A percentile compares a stretch with the other conserved stretches of the same genome.
Conservation (phyloP, 53 echinoderm and acorn worm genomes). For the Echinarachnius parma region DNA sequence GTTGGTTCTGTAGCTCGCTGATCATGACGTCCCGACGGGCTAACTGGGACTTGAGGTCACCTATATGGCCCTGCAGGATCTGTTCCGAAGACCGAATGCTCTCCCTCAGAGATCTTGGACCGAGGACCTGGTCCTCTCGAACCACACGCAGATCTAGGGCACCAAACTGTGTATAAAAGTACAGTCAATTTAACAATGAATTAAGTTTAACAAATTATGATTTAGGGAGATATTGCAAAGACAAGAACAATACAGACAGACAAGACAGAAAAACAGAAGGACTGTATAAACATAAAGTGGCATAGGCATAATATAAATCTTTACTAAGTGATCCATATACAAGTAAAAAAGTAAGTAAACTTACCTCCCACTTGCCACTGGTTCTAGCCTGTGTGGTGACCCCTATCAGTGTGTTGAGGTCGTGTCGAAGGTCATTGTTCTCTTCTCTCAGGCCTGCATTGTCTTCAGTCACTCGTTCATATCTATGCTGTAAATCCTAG, state of each 20-base stretch:
- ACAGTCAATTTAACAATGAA: too few relatives aligned
- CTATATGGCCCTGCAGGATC: conserved; percentile 75
- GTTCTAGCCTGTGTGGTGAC: conserved; percentile 76
- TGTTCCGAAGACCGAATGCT: conserved; percentile 60
- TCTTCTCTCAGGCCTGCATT: conserved; percentile 62
- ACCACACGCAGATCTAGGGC: conserved; percentile 59
- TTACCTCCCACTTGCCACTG: conserved; percentile 79
- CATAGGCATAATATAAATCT: too few relatives aligned
- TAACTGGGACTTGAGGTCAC: conserved; percentile 75
- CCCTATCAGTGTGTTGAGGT: conserved; percentile 69
- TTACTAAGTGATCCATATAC: too few relatives aligned
- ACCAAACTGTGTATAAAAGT: conserved; percentile 42
- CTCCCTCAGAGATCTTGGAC: conserved; percentile 21
- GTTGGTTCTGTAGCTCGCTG: conserved; percentile 66
- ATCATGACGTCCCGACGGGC: conserved; percentile 75
- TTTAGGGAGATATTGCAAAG: too few relatives aligned
- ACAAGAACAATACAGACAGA: too few relatives aligned
- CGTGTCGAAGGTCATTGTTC: conserved; percentile 82
- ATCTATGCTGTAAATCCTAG: conserved; percentile 74
- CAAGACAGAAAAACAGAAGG: too few relatives aligned
- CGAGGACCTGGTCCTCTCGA: conserved; percentile 59
- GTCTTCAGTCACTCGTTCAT: conserved; percentile 72
- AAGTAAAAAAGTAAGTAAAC: too few relatives aligned
- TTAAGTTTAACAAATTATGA: too few relatives aligned
- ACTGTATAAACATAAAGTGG: too few relatives aligned